Evolutionary conservation across 2,888 invertebrate genomes (phyloP), one percentile per base, ranked within the genome.

Genomic region (Blastobasis adustella): DNA sequence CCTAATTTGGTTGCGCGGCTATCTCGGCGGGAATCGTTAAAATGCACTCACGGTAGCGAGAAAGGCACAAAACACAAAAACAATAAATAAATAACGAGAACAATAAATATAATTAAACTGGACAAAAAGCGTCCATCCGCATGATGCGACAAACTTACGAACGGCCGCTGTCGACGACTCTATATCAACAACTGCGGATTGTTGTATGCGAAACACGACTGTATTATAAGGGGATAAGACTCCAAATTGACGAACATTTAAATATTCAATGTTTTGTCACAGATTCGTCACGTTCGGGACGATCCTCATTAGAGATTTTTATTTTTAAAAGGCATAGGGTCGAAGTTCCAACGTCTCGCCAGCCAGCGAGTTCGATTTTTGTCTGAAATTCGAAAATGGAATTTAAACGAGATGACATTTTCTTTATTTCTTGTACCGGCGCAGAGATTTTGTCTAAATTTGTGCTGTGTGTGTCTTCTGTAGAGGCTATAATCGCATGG

Each of bases 51-150:
- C 85, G 75, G 84, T 84, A 86, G 85, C 82, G 71, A 71, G 76
- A 76, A 76, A 69, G 70, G 72, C 65, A 73, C 72, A 78, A 79
- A 79, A 79, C 72, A 74, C 67, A 79, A 81, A 23, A 80, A 81
- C 81, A 82, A 83, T 82, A 83, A 86, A 86, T 82, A 85, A 83
- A 82, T 84, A 84, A 82, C 73, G 76, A 82, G 77, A 82, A 86
- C 85, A 83, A 86, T 86, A 85, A 86, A 85, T 86, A 84, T 86
- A 85, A 86, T 85, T 86, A 85, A 85, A 81, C 79, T 79, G 79
- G 79, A 84, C 80, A 84, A 87, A 84, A 83, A 84, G 79, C 79
- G 79, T 78, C 77, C 80, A 80, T 81, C 81, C 77, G 69, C 79
- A 79, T 76, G 81, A 79, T 79, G 82, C 76, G 69, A 79, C 77